A percentile compares a stretch with the other conserved stretches of the same genome.
phyloP scores from a whole-genome alignment of 2,113 vertebrate genomes.

The Heptranchias perlo region DNA sequence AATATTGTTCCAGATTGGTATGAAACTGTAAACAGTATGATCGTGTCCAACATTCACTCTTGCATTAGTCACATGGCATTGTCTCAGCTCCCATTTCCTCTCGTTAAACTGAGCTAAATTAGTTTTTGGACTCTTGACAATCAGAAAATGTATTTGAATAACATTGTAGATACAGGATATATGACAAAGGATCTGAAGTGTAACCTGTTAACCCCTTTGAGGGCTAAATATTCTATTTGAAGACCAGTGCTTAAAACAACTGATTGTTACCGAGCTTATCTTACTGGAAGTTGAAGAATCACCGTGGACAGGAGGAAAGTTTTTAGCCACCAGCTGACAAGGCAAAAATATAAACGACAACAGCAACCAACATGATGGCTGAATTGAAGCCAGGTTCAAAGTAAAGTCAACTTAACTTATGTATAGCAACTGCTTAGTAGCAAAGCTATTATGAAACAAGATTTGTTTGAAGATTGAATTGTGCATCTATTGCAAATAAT shows the following conservation, averaged over 20 bases:
- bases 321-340: background rate
- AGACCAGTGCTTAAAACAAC: background rate
- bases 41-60: background rate
- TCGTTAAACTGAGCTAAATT: constrained; percentile 20
- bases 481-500: background rate
- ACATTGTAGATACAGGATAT: background rate
- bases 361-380: background rate
- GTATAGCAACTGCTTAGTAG: background rate
- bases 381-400: background rate
- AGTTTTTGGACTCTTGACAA: background rate
- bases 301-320: background rate
- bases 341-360: background rate
- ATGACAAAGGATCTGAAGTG: background rate
- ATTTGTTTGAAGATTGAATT: background rate
- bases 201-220: background rate
- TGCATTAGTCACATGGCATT: background rate
- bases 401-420: background rate
- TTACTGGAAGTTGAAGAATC: background rate
- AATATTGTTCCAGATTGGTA: background rate
- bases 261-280: background rate
- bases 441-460: background rate
- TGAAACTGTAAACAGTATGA: too few species aligned
- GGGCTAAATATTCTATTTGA: background rate
- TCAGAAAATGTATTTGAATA: background rate
- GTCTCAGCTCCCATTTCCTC: background rate